Evolutionary conservation across 2,797 vertebrate species (phyloP).

Genomic region (Ctenopoma kingsleyae): DNA sequence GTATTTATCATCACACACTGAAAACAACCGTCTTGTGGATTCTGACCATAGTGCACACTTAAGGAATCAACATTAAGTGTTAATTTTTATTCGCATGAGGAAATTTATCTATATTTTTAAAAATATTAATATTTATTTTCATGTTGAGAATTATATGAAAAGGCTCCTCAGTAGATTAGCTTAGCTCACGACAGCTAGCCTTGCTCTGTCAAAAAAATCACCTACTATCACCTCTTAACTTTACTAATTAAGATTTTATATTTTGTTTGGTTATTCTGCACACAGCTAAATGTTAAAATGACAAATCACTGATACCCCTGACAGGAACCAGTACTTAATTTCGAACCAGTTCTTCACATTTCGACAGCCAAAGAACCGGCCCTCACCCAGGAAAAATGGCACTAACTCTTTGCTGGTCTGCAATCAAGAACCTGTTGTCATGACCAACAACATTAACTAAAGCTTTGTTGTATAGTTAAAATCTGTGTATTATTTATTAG

Average conservation of each 20-base stretch:
- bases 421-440: no score
- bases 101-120: not conserved
- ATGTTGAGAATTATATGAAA: not conserved
- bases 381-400: no score
- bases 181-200: no score
- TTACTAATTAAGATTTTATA: not conserved
- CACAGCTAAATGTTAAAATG: no score
- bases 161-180: not conserved
- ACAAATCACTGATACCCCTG: no score
- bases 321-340: no score
- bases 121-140: not conserved
- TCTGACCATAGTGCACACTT: not conserved
- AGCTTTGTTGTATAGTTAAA: no score
- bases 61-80: not conserved
- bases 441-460: no score
- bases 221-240: not conserved
- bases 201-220: not conserved
- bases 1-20: constrained; percentile 28
- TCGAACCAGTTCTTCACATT: no score
- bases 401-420: no score
- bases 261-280: not conserved
- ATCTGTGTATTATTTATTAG: no score
- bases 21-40: constrained; percentile 1
- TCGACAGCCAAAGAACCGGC: no score
- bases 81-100: not conserved